A percentile compares a stretch with the other conserved stretches of the same genome.
Conservation (phyloP, 1,140 invertebrate genomes). For the Pentalonia nigronervosa region DNA sequence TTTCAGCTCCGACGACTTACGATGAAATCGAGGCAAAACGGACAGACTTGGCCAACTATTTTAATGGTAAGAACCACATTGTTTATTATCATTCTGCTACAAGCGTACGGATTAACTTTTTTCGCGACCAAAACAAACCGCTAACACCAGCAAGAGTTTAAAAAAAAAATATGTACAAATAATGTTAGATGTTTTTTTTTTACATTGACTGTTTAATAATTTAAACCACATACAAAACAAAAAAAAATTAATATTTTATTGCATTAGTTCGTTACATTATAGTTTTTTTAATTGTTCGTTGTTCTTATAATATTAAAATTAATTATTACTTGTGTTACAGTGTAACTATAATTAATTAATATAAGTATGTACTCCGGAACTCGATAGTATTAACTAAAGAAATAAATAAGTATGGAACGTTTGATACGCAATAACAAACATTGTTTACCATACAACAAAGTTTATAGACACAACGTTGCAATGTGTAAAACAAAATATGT, state of each 20-base stretch:
- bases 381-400: no score
- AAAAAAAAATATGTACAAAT: neutral
- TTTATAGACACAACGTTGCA: neutral
- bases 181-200: neutral
- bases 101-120: neutral
- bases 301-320: neutral
- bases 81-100: neutral
- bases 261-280: neutral
- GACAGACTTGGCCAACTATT: slow-evolving; percentile 21
- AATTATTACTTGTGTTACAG: no score
- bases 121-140: neutral
- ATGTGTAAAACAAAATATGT: neutral
- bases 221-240: neutral
- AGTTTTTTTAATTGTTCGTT: neutral
- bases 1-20: slow-evolving; percentile 57
- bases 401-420: no score
- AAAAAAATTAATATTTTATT: neutral
- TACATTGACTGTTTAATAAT: neutral
- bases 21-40: slow-evolving; percentile 63
- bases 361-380: no score
- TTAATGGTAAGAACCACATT: neutral
- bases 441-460: neutral
- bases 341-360: no score
- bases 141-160: neutral
- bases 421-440: neutral